Base-by-base conservation (phyloP, 2,113 vertebrate species). In the Bagarius yarrelli region DNA sequence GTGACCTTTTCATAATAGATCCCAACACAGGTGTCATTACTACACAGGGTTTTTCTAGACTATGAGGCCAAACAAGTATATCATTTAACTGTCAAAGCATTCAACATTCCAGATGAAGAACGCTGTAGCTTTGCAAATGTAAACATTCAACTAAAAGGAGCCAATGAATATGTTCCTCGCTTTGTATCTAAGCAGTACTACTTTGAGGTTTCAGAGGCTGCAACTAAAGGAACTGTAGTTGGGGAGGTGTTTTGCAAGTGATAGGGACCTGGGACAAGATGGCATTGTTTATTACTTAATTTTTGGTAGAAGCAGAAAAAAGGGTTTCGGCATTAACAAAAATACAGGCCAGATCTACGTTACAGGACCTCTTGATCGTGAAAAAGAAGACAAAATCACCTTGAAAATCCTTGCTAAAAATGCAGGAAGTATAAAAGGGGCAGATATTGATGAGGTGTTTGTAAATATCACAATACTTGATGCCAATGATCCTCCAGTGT, bases 191-290 rank as follows among this genome's bases (percentile, higher is more conserved):
- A 97, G 87, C 94, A 97, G 83, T 99, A 98, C 90, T 96, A 96
- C 89, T 99, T 99, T 90, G 96, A 98, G 85, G 90, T 98, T 83
- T 98, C 98, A 71, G 98, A 99, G 92, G 96, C 95, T 25, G 96
- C 96, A 59, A 86, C 94, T 82, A 93, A 89, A 90, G 95, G 97
- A 64, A 97, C 95, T 23, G 70, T 95, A 76, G 91, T 99, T 19
- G 98, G 98, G 21, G 96, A 99, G 89, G 97, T 99, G 72, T 99
- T n/a, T 98, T 82, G 98, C 98, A 89, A 98, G 96, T n/a, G 98
- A 99, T 90, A 94, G 98, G 56, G 98, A 99, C 84, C 91, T 95
- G 87, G 98, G 98, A 80, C 83, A 91, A 1, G 96, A 99, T 63
- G 98, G 98, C 82, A 92, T 96, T 82, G 98, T 99, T 25, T 94